Evolutionary conservation across 1,140 invertebrate genomes (phyloP), one percentile per base, ranked within the genome.

Genomic region (Episyrphus balteatus): DNA sequence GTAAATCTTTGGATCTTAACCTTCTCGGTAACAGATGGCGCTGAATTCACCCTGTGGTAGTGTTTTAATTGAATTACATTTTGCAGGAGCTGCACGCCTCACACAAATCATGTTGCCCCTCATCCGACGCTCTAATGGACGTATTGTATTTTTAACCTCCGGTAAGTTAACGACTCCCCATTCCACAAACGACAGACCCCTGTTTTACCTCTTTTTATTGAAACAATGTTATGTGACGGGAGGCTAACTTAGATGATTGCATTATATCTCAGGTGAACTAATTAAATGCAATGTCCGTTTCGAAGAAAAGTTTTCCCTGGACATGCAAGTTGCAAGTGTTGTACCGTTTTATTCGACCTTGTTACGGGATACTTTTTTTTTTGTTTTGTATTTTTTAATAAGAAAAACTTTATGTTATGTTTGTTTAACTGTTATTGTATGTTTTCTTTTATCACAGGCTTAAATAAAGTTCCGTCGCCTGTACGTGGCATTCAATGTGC

Each of bases 31-130:
- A 59, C 56, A 31, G 34, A 42, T 42, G 26, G 15, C 19, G 17
- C 19, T 13, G n/a, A n/a, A n/a, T 33, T 15, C 3, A 33, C 19
- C 42, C 14, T 14, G 11, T 33, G 5, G 18, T 13, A 9, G 18
- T 14, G 18, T 12, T 19, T 26, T 26, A 37, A 37, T 37, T 14
- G 3, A 37, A 37, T 37, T n/a, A 37, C 13, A 17, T 14, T 41
- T 11, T 42, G 18, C 3, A 71, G 82, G 82, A 19, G 72, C 81
- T n/a, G 75, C 80, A 8, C 73, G 83, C n/a, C 66, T 86, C 38
- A 83, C 80, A 44, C 83, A 86, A 73, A 80, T 86, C 40, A 87
- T 91, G 74, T 61, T 91, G 45, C 88, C 88, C 1, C 63, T 89
- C 47, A 74, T 92, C 32, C 75, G 87, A 39, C 75, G 79, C 43